Base-by-base conservation (phyloP, 2,113 vertebrate genomes). In the Plestiodon gilberti region DNA sequence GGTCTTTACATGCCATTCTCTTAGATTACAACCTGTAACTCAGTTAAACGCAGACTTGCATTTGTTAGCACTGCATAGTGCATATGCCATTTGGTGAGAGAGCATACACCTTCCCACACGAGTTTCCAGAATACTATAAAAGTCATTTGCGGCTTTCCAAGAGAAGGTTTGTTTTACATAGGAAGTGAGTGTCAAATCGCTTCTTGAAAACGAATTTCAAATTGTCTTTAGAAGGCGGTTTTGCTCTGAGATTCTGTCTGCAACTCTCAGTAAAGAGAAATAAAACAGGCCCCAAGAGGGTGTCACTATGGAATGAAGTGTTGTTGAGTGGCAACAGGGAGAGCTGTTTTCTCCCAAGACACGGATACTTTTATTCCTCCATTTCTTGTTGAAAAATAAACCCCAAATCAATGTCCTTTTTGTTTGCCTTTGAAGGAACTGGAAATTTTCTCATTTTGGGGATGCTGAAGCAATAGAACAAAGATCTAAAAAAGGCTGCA, bases 221-320 rank as follows among this genome's bases (percentile, higher is more conserved):
- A 55, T 25, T 64, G 76, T 33, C 64, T 11, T 0, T 0, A 89
- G 71, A 81, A 78, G 48, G 85, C 57, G 33, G 80, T 91, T 78
- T 67, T 15, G 74, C 84, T 89, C 87, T 90, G 90, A 0, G 4
- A 86, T 55, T 81, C 85, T 86, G 86, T 90, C 91, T 84, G 83
- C 81, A 89, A 87, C 76, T 90, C 88, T 86, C 64, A 89, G 88
- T 6, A 2, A 80, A 62, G 91, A 93, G 90, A 93, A 91, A 92
- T 82, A 94, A 85, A 87, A 67, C 59, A 65, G 67, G 77, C 14
- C 83, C 84, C 86, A 38, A 81, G 33, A 81, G 89, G 87, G 65
- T 78, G 78, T 91, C 52, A 55, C 69, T 48, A 18, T 15, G 85
- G 86, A 92, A 90, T 69, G 18, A 83, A 89, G 80, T 57, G 25